Base-by-base conservation (phyloP, 2,797 vertebrate genomes). In the Cossypha heuglini region DNA sequence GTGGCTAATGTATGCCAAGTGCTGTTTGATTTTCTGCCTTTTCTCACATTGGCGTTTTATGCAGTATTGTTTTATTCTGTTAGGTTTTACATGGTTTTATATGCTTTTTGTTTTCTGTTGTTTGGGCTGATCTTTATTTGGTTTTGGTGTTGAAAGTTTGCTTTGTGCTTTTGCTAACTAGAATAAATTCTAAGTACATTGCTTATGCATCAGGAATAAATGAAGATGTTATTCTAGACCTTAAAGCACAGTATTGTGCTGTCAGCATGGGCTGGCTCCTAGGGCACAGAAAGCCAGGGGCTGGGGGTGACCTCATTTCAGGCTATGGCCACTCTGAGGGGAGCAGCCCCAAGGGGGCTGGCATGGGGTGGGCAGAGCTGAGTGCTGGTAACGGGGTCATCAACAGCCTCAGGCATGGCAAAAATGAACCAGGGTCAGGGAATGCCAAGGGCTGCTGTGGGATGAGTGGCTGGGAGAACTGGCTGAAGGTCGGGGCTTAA, bases 321-420 rank as follows among this genome's bases (percentile, higher is more conserved):
- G 52, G 8, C 33, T 1, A 0, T 71, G 40, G 13, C 22, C 18
- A 61, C 29, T 58, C 13, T 0, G 0, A 71, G 20, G 9, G 29
- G 6, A 76, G 40, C 40, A 67, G 40, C 24, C 13, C n/a, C 22
- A 17, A 16, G 20, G 37, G 38, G 18, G 4, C 37, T 13, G 67
- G 26, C 31, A 9, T 5, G 29, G 35, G 31, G 2, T 3, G 13
- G 5, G n/a, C 62, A 81, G 69, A 20, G 13, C 58, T 63, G 28
- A 31, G 4, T 86, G 48, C 21, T 57, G n/a, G 24, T 73, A 3
- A 15, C 18, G 29, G 49, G 55, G 21, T 51, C 24, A 54, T 58
- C 43, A 45, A 5, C 42, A 73, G 43, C 42, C 29, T 11, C 33
- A 59, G 52, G 37, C 12, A 5, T 2, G 2, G 33, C 42, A 55